phyloP scores from a whole-genome alignment of 2,797 vertebrate species.

The Moxostoma hubbsi region DNA sequence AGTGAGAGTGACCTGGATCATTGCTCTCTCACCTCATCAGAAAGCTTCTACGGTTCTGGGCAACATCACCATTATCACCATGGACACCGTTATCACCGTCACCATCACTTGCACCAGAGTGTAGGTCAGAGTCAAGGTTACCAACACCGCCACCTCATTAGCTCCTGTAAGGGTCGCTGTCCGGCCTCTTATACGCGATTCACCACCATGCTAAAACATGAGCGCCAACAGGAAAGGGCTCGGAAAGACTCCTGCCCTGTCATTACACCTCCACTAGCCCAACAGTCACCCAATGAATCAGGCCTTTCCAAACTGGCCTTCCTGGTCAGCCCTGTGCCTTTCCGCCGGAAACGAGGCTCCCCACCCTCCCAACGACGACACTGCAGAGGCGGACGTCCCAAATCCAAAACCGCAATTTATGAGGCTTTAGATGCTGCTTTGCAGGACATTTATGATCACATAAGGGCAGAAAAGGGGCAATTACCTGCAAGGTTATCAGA shows the following conservation, averaged over 20 bases:
- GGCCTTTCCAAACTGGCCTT: slow-evolving; percentile 96
- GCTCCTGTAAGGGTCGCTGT: slow-evolving; percentile 95
- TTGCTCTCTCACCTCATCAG: slow-evolving; percentile 95
- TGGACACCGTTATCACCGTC: slow-evolving; percentile 76
- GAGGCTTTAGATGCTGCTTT: slow-evolving; percentile 94
- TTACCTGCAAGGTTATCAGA: slow-evolving; percentile 84
- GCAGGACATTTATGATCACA: slow-evolving; percentile 96
- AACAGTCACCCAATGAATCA: slow-evolving; percentile 77
- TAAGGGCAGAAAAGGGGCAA: slow-evolving; percentile 90
- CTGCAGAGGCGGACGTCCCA: slow-evolving; percentile 77
- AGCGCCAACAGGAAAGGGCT: slow-evolving; percentile 84
- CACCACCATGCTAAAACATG: slow-evolving; percentile 95
- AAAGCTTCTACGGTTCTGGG: slow-evolving; percentile 89
- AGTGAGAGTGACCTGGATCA: slow-evolving; percentile 99
- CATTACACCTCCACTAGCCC: slow-evolving; percentile 63
- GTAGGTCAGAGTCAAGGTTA: slow-evolving; percentile 84
- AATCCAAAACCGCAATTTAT: slow-evolving; percentile 89
- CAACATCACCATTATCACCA: slow-evolving; percentile 81
- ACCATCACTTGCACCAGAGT: slow-evolving; percentile 87
- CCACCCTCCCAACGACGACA: slow-evolving; percentile 75
- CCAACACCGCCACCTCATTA: slow-evolving; percentile 91
- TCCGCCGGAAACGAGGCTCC: slow-evolving; percentile 92
- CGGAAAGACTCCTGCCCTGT: slow-evolving; percentile 81
- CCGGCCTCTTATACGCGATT: slow-evolving; percentile 96
- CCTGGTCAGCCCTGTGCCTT: slow-evolving; percentile 98